Percentiles rank a stretch among this genome's conserved stretches.
Conservation (phyloP, 2,113 vertebrate genomes). For the Felis catus region DNA sequence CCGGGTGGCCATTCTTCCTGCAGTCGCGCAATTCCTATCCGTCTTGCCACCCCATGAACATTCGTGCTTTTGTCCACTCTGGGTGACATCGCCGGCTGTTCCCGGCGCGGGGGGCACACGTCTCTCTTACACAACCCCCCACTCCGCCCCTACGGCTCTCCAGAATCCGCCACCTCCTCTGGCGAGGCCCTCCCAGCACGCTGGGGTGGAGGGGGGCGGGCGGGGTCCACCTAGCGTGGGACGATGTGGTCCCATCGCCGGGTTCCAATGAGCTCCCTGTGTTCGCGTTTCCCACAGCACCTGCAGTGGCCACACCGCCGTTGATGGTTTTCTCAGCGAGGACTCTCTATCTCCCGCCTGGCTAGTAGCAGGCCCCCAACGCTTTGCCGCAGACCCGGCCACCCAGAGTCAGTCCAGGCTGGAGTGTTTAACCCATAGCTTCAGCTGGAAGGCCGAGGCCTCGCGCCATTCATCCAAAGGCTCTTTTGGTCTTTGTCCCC, state of each 20-base stretch:
- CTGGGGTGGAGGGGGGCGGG: too few species aligned
- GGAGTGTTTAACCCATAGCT: not conserved
- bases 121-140: rapidly evolving
- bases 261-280: rapidly evolving
- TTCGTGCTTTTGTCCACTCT: too few species aligned
- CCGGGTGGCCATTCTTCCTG: rapidly evolving
- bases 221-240: too few species aligned
- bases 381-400: not conserved
- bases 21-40: rapidly evolving
- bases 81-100: not conserved
- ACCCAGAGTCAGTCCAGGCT: not conserved
- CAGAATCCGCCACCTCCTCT: not conserved
- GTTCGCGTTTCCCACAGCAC: rapidly evolving
- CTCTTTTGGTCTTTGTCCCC: not conserved
- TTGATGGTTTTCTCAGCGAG: not conserved
- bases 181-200: not conserved
- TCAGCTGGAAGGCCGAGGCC: not conserved
- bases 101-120: too few species aligned
- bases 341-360: not conserved
- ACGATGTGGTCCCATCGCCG: rapidly evolving
- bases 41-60: rapidly evolving
- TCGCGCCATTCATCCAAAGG: not conserved
- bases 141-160: not conserved
- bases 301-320: rapidly evolving
- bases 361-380: not conserved